Evolutionary conservation across 2,888 invertebrate genomes (phyloP).

Genomic region (Eilema griseolum): DNA sequence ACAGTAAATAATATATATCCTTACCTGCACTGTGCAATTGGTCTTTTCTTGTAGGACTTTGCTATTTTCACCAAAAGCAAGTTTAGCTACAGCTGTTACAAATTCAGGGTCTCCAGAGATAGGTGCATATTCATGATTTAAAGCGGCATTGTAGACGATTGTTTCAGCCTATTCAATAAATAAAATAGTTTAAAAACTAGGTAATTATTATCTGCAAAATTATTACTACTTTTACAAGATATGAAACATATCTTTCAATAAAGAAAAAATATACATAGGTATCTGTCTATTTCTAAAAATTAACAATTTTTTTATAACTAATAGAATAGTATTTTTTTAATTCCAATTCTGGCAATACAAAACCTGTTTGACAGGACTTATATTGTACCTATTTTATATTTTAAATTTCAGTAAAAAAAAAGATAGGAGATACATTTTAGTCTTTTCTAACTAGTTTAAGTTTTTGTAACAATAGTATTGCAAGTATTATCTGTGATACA

Average conservation of each 20-base stretch:
- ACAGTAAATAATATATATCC: slow-evolving; percentile 16
- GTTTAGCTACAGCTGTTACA: slow-evolving; percentile 92
- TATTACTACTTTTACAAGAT: background rate
- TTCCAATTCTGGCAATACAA: no score
- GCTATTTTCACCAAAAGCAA: slow-evolving; percentile 95
- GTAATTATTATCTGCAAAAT: background rate
- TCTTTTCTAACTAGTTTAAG: background rate
- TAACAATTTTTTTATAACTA: no score
- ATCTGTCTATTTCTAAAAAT: no score
- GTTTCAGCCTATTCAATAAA: slow-evolving; percentile 91
- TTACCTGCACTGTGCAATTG: slow-evolving; percentile 91
- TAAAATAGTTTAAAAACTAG: background rate
- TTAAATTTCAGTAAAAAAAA: background rate
- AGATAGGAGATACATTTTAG: background rate
- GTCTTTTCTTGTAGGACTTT: slow-evolving; percentile 89
- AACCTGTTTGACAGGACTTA: no score
- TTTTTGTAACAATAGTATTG: background rate
- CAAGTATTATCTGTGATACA: background rate
- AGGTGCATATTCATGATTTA: slow-evolving; percentile 98
- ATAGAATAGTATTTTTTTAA: no score
- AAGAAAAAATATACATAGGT: background rate
- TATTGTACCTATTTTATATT: no score
- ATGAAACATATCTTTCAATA: background rate
- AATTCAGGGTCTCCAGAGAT: slow-evolving; percentile 96
- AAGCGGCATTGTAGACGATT: slow-evolving; percentile 87